Conservation (phyloP, 2,888 invertebrate species). For the Heterodera filipjevi region DNA sequence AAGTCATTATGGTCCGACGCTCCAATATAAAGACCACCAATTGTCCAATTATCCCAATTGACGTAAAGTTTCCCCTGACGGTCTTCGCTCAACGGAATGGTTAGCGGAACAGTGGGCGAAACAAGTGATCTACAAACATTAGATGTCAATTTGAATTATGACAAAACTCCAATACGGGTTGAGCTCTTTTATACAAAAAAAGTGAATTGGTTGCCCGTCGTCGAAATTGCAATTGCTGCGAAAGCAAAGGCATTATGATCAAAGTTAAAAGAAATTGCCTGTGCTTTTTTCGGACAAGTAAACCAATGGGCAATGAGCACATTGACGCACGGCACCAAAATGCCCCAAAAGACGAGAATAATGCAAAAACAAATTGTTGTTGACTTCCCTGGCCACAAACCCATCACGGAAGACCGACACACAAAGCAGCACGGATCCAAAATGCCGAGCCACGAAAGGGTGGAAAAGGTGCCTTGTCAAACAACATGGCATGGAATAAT, state of each 20-base stretch:
- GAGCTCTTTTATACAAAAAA: no score
- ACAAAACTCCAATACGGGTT: not conserved
- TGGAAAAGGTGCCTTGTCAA: conserved; percentile 49
- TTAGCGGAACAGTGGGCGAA: not conserved
- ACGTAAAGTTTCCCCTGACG: not conserved
- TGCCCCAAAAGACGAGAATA: conserved; percentile 46
- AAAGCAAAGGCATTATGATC: no score
- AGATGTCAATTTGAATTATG: no score
- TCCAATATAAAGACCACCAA: not conserved
- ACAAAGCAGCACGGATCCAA: conserved; percentile 52
- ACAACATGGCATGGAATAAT: no score
- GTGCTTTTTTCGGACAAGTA: conserved; percentile 61
- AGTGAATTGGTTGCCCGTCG: conserved; percentile 64
- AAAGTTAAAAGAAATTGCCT: not conserved
- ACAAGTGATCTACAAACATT: not conserved
- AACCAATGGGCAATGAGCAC: conserved; percentile 63
- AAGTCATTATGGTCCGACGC: not conserved
- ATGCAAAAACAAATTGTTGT: not conserved
- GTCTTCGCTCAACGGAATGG: not conserved
- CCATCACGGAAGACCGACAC: conserved; percentile 58
- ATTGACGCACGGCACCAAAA: conserved; percentile 63
- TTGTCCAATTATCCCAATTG: not conserved
- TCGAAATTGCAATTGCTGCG: conserved; percentile 61
- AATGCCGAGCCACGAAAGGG: conserved; percentile 53
- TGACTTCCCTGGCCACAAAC: conserved; percentile 60